phyloP scores from a whole-genome alignment of 2,113 vertebrate genomes.

The Trachemys scripta region DNA sequence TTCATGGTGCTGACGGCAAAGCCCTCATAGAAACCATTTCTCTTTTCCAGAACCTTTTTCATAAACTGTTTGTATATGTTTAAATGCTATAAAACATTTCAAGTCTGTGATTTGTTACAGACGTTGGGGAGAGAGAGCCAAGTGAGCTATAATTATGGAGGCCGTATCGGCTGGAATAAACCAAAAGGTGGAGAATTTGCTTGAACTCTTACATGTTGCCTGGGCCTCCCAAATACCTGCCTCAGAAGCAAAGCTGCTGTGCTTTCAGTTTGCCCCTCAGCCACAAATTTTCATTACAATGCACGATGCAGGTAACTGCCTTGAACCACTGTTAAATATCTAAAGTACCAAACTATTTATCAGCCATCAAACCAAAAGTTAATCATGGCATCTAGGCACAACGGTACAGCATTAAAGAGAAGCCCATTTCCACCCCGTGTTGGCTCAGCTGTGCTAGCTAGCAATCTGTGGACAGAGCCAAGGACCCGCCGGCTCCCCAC shows the following conservation, averaged over 20 bases:
- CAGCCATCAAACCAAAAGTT: not conserved
- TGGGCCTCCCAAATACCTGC: not conserved
- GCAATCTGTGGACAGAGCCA: not conserved
- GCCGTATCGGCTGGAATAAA: not conserved
- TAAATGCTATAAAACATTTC: not conserved
- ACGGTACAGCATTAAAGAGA: not conserved
- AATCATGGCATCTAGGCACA: not conserved
- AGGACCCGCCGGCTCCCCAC: not conserved
- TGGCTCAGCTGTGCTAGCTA: not conserved
- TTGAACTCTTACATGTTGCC: not conserved
- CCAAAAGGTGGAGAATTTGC: not conserved
- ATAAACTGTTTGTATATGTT: fast-evolving
- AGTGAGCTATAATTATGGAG: not conserved
- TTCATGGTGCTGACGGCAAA: not conserved
- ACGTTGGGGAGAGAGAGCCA: not conserved
- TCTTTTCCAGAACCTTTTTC: not conserved
- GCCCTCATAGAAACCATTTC: fast-evolving
- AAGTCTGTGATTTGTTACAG: not conserved
- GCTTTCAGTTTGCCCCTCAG: not conserved
- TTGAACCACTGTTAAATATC: conserved; percentile 19
- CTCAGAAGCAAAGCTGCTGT: not conserved
- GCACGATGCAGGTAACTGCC: not conserved
- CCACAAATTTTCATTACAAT: not conserved
- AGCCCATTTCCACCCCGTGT: not conserved
- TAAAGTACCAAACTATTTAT: not conserved